Conservation (phyloP, 2,888 invertebrate genomes). For the Liodrosophila aerea region DNA sequence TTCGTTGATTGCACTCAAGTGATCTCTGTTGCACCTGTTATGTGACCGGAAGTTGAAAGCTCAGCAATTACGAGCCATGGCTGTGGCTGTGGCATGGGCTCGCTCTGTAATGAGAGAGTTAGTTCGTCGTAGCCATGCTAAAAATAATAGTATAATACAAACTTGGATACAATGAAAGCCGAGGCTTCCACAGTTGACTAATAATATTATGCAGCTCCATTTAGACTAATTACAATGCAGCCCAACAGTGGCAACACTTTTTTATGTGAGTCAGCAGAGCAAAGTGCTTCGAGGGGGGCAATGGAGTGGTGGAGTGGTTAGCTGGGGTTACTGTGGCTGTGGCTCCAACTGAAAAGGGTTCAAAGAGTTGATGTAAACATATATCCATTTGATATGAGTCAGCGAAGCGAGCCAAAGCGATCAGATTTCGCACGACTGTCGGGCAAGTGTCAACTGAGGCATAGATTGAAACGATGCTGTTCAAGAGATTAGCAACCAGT, state of each 20-base stretch:
- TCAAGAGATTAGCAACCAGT: constrained; percentile 52
- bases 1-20: background rate
- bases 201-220: constrained; percentile 42
- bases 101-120: constrained; percentile 50
- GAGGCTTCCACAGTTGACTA: constrained; percentile 56
- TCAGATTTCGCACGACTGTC: constrained; percentile 51
- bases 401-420: constrained; percentile 51
- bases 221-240: constrained; percentile 58
- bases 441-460: constrained; percentile 57
- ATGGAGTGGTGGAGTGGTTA: no score
- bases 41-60: constrained; percentile 65
- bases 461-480: constrained; percentile 52
- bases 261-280: constrained; percentile 48
- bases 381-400: constrained; percentile 49
- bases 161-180: constrained; percentile 23
- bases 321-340: background rate
- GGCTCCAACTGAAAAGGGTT: constrained; percentile 4
- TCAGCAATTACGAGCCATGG: constrained; percentile 49
- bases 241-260: constrained; percentile 4
- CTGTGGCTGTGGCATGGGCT: no score
- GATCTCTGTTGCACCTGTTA: constrained; percentile 48
- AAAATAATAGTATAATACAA: constrained; percentile 16
- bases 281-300: constrained; percentile 7
- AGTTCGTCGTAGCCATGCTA: constrained; percentile 20
- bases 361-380: constrained; percentile 38